Evolutionary conservation across 2,113 vertebrate genomes (phyloP).

Genomic region (Copsychus sechellarum): DNA sequence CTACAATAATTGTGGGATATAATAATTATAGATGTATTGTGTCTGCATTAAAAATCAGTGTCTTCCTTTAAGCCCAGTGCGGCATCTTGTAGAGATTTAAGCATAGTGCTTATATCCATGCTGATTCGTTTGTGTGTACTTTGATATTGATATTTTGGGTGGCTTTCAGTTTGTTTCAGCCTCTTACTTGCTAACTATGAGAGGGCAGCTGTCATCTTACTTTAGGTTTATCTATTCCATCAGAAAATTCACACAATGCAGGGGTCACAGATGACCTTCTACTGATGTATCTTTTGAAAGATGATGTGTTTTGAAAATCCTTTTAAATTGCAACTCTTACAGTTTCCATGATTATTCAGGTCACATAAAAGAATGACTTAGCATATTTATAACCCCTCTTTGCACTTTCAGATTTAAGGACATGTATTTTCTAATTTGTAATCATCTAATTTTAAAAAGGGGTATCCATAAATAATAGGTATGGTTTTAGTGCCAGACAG

Average conservation of each 20-base stretch:
- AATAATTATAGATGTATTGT: conserved; percentile 31
- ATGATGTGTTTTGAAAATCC: conserved; percentile 50
- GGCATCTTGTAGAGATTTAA: not conserved
- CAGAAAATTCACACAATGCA: not conserved
- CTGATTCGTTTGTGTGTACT: not conserved
- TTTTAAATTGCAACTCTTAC: conserved; percentile 30
- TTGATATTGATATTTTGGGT: conserved; percentile 30
- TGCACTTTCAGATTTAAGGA: conserved; percentile 46
- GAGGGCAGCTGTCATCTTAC: conserved; percentile 22
- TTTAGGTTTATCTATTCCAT: not conserved
- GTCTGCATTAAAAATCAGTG: not conserved
- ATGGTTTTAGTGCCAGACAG: conserved; percentile 10
- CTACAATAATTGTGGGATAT: not conserved
- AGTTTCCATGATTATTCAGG: conserved; percentile 57
- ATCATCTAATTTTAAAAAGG: conserved; percentile 48
- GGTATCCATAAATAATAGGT: conserved; percentile 44
- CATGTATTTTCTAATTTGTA: conserved; percentile 46
- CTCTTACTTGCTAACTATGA: conserved; percentile 15
- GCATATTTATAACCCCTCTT: conserved; percentile 56
- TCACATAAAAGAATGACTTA: conserved; percentile 66
- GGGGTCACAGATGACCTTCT: conserved; percentile 46
- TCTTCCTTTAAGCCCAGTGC: not conserved
- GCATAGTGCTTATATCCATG: not conserved
- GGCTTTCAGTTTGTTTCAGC: conserved; percentile 23
- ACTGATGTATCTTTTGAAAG: conserved; percentile 43